These are phyloP conservation scores for Sebastes elongatus DNA, from an alignment of 2,797 vertebrate genomes.

Conservation along the genomic window DNA sequence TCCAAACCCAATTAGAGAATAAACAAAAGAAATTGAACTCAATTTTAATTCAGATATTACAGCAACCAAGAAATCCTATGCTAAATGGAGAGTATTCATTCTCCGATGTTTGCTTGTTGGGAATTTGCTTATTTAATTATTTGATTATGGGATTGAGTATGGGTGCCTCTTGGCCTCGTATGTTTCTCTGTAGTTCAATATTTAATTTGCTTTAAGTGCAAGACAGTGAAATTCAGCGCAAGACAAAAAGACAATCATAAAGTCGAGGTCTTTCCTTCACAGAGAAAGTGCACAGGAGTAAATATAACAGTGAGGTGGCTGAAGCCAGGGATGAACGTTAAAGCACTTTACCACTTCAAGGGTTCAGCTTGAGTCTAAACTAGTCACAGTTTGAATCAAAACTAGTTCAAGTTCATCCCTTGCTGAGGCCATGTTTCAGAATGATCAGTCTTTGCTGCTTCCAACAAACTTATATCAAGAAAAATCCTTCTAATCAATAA, in stretches of 20 bases:
- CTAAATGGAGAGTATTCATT: constrained; percentile 2
- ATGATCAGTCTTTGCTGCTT: constrained; percentile 1
- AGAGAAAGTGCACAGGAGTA: constrained; percentile 58
- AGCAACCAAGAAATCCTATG: neutral
- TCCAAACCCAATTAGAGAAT: constrained; percentile 16
- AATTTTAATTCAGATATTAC: neutral
- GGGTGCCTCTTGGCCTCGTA: neutral
- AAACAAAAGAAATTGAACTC: neutral
- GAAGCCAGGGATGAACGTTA: neutral
- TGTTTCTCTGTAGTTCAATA: constrained; percentile 18
- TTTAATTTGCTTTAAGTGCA: constrained; percentile 40
- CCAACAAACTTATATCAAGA: neutral
- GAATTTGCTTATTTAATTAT: constrained; percentile 3
- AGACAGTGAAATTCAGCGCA: neutral
- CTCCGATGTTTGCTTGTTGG: neutral
- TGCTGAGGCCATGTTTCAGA: constrained; percentile 8
- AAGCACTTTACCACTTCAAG: neutral
- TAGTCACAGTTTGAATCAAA: neutral
- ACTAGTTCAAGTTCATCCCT: neutral
- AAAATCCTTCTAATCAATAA: constrained; percentile 1
- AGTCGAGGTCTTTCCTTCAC: constrained; percentile 62
- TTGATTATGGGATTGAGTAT: neutral
- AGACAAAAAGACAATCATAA: constrained; percentile 38
- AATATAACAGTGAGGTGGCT: constrained; percentile 29
- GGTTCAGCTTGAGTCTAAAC: neutral